phyloP scores from a whole-genome alignment of 2,888 invertebrate genomes.

The Candidula unifasciata region DNA sequence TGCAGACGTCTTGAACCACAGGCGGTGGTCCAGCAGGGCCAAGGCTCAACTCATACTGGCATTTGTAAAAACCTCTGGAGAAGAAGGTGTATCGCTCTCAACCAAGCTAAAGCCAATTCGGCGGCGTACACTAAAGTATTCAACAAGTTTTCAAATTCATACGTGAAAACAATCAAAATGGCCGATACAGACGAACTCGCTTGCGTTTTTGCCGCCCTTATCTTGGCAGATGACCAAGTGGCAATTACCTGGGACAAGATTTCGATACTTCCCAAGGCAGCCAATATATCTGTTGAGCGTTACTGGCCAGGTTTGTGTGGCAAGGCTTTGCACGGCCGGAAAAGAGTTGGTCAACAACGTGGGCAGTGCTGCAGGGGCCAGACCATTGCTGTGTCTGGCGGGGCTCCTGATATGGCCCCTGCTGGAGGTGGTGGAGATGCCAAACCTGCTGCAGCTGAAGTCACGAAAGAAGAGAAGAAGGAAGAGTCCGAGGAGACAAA shows the following conservation, averaged over 20 bases:
- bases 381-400: conserved; percentile 82
- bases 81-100: conserved; percentile 74
- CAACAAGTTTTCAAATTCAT: conserved; percentile 1
- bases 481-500: conserved; percentile 75
- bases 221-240: conserved; percentile 96
- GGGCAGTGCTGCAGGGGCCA: conserved; percentile 92
- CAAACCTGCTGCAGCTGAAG: conserved; percentile 31
- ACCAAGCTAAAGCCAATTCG: conserved; percentile 91
- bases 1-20: no score
- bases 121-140: conserved; percentile 89
- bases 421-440: conserved; percentile 32
- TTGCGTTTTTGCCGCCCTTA: conserved; percentile 97
- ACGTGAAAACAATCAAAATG: conserved; percentile 72
- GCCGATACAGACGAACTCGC: conserved; percentile 96
- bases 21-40: no score
- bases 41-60: no score
- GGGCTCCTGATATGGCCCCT: conserved; percentile 66
- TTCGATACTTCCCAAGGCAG: conserved; percentile 96
- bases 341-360: conserved; percentile 95
- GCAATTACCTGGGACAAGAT: conserved; percentile 95
- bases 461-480: conserved; percentile 68
- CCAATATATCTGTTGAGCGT: conserved; percentile 96
- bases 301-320: conserved; percentile 98
- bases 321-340: conserved; percentile 94
- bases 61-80: no score